Evolutionary conservation across 2,113 vertebrate species (phyloP).

Genomic region (Trichechus manatus): DNA sequence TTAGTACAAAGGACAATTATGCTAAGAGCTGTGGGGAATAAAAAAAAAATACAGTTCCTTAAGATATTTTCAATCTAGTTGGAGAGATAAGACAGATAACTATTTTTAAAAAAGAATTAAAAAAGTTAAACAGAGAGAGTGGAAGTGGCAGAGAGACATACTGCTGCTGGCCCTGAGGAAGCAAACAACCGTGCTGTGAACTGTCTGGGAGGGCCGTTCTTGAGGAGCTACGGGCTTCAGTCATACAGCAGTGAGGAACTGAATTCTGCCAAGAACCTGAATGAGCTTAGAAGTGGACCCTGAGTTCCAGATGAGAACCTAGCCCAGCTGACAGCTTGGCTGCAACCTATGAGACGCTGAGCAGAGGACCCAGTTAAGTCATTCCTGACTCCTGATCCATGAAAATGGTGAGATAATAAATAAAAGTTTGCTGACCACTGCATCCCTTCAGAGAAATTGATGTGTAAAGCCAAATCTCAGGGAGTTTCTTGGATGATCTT

Average conservation of each 20-base stretch:
- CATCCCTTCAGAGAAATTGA: constrained; percentile 19
- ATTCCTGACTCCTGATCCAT: not conserved
- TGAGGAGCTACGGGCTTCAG: no score
- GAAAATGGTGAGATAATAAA: not conserved
- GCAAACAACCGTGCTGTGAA: not conserved
- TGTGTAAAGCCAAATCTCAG: constrained; percentile 34
- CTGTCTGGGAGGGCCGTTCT: no score
- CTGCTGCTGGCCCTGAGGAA: not conserved
- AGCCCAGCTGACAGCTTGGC: not conserved
- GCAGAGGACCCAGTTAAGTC: not conserved
- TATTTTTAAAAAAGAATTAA: not conserved
- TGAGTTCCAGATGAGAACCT: not conserved
- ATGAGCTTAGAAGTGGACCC: not conserved
- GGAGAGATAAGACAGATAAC: not conserved
- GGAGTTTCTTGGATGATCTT: not conserved
- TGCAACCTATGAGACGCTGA: not conserved
- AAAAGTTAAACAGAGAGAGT: not conserved
- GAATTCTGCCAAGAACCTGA: no score
- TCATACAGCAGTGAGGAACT: not conserved
- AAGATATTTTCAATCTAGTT: not conserved
- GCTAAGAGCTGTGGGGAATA: not conserved
- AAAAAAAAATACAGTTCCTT: not conserved
- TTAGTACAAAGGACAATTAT: not conserved
- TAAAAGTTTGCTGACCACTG: not conserved
- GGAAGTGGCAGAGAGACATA: not conserved